Percentiles rank a stretch among this genome's conserved stretches.
phyloP scores from a whole-genome alignment of 1,140 invertebrate species.

The Anastatus disparis region DNA sequence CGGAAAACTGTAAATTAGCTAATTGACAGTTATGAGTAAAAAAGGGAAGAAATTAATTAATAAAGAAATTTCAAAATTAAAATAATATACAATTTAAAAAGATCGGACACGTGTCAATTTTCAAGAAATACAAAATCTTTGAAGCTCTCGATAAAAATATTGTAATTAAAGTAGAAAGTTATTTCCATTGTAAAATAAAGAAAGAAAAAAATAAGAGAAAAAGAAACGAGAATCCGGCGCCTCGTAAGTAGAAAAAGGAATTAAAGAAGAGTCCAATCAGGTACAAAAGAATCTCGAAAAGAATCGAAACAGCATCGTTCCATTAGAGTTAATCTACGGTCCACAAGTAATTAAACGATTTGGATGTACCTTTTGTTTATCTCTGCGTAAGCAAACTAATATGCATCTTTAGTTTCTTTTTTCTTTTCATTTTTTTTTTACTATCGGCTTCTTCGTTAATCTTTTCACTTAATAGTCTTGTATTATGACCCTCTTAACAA shows the following conservation, averaged over 20 bases:
- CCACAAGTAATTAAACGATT: slow-evolving; percentile 34
- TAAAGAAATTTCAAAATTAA: too few relatives aligned
- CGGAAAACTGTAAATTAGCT: too few relatives aligned
- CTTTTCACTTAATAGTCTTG: not conserved
- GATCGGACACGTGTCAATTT: slow-evolving; percentile 33
- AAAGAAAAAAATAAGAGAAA: slow-evolving; percentile 17
- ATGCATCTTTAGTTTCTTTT: not conserved
- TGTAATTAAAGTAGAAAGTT: slow-evolving; percentile 22
- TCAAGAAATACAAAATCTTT: slow-evolving; percentile 29
- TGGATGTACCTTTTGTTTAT: slow-evolving; percentile 34
- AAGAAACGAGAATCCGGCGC: not conserved
- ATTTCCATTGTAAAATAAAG: not conserved
- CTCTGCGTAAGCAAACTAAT: too few relatives aligned
- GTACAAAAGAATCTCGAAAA: not conserved
- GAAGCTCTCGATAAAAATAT: slow-evolving; percentile 12
- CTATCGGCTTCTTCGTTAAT: not conserved
- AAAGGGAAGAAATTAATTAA: too few relatives aligned
- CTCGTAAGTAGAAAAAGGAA: slow-evolving; percentile 20
- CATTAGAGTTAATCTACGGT: slow-evolving; percentile 38
- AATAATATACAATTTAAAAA: too few relatives aligned
- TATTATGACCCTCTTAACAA: not conserved
- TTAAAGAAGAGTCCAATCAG: not conserved
- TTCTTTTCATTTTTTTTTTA: not conserved
- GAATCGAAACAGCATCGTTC: slow-evolving; percentile 31
- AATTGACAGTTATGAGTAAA: too few relatives aligned